Evolutionary conservation across 2,888 invertebrate species (phyloP).

Genomic region (Drepana falcataria): DNA sequence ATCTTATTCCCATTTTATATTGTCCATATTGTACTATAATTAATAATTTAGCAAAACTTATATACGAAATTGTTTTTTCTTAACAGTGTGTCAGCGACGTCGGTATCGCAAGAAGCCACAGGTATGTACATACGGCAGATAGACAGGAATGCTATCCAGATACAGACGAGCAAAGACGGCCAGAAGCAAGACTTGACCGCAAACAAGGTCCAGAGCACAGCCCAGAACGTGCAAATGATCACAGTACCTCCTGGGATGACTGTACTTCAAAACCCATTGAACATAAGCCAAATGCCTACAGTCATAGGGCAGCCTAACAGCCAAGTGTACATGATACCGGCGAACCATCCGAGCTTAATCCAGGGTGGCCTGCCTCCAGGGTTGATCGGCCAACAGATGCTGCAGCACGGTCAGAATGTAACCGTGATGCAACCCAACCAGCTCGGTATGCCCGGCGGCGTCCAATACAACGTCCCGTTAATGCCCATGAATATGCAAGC

Average conservation of each 20-base stretch:
- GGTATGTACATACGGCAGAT: conserved; percentile 72
- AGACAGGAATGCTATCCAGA: conserved; percentile 65
- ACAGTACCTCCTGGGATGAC: conserved; percentile 72
- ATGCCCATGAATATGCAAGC: conserved; percentile 69
- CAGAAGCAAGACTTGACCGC: conserved; percentile 57
- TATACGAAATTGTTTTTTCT: conserved; percentile 7
- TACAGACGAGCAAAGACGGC: conserved; percentile 59
- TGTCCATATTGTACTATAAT: no score
- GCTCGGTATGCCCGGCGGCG: conserved; percentile 57
- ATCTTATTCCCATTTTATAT: no score
- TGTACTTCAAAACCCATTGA: conserved; percentile 64
- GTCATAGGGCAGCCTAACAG: conserved; percentile 63
- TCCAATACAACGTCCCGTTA: conserved; percentile 66
- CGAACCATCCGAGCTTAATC: conserved; percentile 59
- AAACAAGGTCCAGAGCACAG: conserved; percentile 54
- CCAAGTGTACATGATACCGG: conserved; percentile 72
- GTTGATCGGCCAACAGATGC: conserved; percentile 55
- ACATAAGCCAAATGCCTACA: conserved; percentile 61
- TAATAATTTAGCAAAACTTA: not conserved
- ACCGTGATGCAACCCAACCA: conserved; percentile 72
- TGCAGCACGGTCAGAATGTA: conserved; percentile 65
- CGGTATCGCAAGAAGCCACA: conserved; percentile 53
- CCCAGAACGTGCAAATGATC: conserved; percentile 72
- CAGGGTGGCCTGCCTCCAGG: conserved; percentile 55
- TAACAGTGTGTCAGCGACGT: conserved; percentile 54